Evolutionary conservation across 2,113 vertebrate genomes (phyloP).

Genomic region (Ciconia boyciana): DNA sequence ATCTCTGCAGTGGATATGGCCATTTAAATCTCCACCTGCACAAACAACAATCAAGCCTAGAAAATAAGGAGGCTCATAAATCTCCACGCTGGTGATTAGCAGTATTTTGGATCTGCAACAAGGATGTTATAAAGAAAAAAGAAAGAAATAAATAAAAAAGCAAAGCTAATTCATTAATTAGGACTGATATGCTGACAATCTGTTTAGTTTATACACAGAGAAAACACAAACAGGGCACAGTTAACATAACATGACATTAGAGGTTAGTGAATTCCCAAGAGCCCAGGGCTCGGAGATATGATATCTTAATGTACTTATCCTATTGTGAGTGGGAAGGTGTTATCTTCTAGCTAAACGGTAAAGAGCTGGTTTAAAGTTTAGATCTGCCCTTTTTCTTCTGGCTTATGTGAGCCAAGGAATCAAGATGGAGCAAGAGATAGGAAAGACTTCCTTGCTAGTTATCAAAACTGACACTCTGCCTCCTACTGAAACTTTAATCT

Average conservation of each 20-base stretch:
- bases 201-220: constrained; percentile 70
- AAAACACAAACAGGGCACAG: constrained; percentile 69
- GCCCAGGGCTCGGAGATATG: constrained; percentile 45
- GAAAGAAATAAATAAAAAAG: background rate
- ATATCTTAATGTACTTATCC: constrained; percentile 64
- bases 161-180: constrained; percentile 65
- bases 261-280: constrained; percentile 68
- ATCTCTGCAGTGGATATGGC: constrained; percentile 73
- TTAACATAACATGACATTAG: constrained; percentile 65
- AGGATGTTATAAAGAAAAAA: constrained; percentile 23
- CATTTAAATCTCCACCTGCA: constrained; percentile 81
- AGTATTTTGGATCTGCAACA: constrained; percentile 64
- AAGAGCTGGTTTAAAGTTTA: constrained; percentile 1
- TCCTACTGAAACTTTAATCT: background rate
- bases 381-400: background rate
- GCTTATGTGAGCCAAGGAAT: background rate
- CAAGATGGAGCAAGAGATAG: background rate
- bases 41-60: constrained; percentile 73
- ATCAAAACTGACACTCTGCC: background rate
- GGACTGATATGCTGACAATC: constrained; percentile 68
- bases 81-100: constrained; percentile 67
- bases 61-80: constrained; percentile 78
- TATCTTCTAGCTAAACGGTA: constrained; percentile 37
- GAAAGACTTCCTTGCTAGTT: background rate
- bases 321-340: constrained; percentile 14